phyloP scores from a whole-genome alignment of 35 echinoderm and acorn worm species.

The Diadema setosum region DNA sequence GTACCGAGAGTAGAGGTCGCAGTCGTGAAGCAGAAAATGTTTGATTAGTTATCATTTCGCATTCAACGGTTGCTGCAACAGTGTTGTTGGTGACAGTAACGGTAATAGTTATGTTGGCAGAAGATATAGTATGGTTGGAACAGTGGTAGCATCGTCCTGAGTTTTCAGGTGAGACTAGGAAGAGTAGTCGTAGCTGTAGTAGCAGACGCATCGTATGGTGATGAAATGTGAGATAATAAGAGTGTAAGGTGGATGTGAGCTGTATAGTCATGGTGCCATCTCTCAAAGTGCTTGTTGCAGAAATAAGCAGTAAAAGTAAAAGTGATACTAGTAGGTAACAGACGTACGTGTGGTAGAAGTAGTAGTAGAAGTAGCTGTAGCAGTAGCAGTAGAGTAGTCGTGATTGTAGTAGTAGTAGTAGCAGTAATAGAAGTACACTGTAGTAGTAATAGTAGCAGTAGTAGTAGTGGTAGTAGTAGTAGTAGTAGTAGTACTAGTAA shows the following conservation, averaged over 20 bases:
- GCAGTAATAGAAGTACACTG: background rate
- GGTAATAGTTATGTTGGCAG: no score
- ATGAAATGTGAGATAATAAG: no score
- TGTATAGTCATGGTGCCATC: background rate
- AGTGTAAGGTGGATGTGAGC: no score
- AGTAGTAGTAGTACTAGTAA: background rate
- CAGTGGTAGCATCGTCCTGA: no score
- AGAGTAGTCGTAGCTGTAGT: background rate
- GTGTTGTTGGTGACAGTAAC: no score
- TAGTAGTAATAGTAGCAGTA: background rate
- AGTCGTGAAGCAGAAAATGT: no score
- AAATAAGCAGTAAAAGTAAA: background rate
- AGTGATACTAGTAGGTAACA: background rate
- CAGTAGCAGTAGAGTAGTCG: background rate
- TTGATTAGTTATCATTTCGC: no score
- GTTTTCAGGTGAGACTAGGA: no score
- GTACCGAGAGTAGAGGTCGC: no score
- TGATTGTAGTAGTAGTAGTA: background rate
- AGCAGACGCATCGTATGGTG: no score
- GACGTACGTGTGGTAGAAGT: background rate
- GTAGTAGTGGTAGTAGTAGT: background rate
- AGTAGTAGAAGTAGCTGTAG: background rate
- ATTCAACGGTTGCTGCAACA: no score
- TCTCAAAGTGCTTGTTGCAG: background rate
- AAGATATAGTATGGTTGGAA: no score